Conservation (phyloP, 2,797 vertebrate species). For the Mergus octosetaceus region DNA sequence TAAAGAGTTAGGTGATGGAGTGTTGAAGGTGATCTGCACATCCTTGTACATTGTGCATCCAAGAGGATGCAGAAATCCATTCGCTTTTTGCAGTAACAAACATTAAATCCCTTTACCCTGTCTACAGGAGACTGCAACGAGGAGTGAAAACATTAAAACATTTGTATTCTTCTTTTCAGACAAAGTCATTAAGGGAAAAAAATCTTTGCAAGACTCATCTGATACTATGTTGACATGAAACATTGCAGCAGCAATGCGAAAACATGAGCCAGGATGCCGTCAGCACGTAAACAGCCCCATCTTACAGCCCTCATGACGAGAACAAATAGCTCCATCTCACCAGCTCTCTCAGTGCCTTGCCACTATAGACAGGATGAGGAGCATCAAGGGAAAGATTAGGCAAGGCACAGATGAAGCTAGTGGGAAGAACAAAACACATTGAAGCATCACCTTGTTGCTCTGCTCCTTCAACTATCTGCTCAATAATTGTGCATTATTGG, state of each 20-base stretch:
- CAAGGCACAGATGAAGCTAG: slow-evolving; percentile 45
- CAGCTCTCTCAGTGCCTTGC: slow-evolving; percentile 22
- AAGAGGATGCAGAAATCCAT: not conserved
- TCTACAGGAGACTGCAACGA: not conserved
- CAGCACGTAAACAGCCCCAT: slow-evolving; percentile 29
- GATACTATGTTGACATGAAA: slow-evolving; percentile 15
- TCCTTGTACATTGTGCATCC: not conserved
- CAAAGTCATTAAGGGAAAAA: slow-evolving; percentile 18
- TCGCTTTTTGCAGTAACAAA: not conserved
- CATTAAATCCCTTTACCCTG: not conserved
- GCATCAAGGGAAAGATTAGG: slow-evolving; percentile 54
- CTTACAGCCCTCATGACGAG: slow-evolving; percentile 14
- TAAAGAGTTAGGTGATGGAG: not conserved
- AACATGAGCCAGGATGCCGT: not conserved
- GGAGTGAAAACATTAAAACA: not conserved
- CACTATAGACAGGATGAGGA: slow-evolving; percentile 42
- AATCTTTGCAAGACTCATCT: slow-evolving; percentile 13
- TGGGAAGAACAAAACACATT: slow-evolving; percentile 40
- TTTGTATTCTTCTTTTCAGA: not conserved
- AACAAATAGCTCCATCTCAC: slow-evolving; percentile 39
- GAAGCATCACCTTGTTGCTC: slow-evolving; percentile 54
- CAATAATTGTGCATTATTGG: not conserved
- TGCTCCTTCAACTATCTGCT: slow-evolving; percentile 20
- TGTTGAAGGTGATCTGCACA: not conserved
- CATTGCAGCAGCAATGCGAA: slow-evolving; percentile 8